Evolutionary conservation across 2,113 vertebrate species (phyloP).

Genomic region (Psammodynastes pulverulentus): DNA sequence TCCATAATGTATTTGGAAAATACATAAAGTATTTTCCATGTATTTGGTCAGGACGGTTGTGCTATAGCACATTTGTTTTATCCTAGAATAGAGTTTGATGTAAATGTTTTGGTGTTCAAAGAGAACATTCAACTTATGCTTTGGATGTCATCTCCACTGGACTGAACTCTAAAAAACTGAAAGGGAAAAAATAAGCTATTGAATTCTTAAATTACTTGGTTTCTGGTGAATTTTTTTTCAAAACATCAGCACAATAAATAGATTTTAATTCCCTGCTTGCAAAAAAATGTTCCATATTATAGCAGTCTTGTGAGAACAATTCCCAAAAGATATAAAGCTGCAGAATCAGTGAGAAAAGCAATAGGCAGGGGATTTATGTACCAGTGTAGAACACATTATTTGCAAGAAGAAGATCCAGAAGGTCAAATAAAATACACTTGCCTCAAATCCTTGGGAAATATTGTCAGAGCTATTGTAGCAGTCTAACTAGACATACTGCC

Average conservation of each 20-base stretch:
- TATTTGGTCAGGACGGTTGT: background rate
- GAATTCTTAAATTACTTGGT: background rate
- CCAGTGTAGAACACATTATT: background rate
- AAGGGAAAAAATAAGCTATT: background rate
- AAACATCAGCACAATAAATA: background rate
- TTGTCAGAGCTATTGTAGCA: background rate
- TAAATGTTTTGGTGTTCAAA: background rate
- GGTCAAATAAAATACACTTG: background rate
- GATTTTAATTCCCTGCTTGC: background rate
- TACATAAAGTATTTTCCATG: too few species aligned
- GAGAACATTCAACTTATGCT: background rate
- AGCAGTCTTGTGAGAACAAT: background rate
- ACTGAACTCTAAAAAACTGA: background rate
- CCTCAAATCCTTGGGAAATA: background rate
- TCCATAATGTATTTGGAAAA: too few species aligned
- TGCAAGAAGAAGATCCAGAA: background rate
- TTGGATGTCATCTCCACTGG: background rate
- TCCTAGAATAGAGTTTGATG: background rate
- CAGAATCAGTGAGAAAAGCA: background rate
- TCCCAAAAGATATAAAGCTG: background rate
- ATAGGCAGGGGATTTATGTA: background rate
- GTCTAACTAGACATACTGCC: background rate
- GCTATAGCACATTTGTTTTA: constrained; percentile 8
- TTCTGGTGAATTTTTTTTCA: too few species aligned
- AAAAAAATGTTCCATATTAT: background rate